These are phyloP conservation scores for Melanotus villosus DNA, from an alignment of 2,888 invertebrate genomes.

Conservation along the genomic window DNA sequence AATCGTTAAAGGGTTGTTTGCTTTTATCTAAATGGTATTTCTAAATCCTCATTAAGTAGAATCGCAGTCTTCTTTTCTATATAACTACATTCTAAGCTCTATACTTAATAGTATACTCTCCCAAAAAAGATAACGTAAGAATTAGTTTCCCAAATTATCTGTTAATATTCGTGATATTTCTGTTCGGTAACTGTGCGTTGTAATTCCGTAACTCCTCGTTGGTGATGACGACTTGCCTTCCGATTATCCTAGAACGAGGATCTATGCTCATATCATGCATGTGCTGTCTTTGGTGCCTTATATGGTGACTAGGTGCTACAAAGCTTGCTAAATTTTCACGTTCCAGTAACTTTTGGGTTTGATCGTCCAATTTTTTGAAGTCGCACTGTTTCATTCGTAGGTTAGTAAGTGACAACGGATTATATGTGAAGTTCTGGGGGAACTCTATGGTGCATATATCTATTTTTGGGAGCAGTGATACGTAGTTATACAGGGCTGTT, in stretches of 20 bases:
- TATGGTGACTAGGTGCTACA: conserved; percentile 56
- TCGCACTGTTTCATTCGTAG: conserved; percentile 58
- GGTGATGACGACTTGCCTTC: conserved; percentile 56
- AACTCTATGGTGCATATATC: conserved; percentile 67
- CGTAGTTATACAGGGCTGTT: conserved; percentile 60
- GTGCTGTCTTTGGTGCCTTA: conserved; percentile 63
- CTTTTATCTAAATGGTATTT: not conserved
- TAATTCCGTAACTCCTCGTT: conserved; percentile 58
- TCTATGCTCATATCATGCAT: conserved; percentile 47
- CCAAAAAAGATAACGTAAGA: too few species aligned
- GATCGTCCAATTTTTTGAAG: conserved; percentile 58
- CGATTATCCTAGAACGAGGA: conserved; percentile 57
- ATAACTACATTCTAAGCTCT: conserved; percentile 14
- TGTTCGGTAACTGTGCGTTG: conserved; percentile 51
- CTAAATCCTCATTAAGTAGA: conserved; percentile 35
- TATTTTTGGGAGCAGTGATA: conserved; percentile 66
- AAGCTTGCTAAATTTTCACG: conserved; percentile 58
- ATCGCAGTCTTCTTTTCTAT: conserved; percentile 42
- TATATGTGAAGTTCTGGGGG: conserved; percentile 58
- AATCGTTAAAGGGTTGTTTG: not conserved
- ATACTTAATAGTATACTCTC: not conserved
- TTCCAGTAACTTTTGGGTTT: conserved; percentile 54
- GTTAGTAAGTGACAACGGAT: conserved; percentile 14
- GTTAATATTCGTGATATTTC: conserved; percentile 53
- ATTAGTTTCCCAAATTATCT: conserved; percentile 51